These are phyloP conservation scores for Cactoblastis cactorum DNA, from an alignment of 2,888 invertebrate genomes.

Conservation along the genomic window DNA sequence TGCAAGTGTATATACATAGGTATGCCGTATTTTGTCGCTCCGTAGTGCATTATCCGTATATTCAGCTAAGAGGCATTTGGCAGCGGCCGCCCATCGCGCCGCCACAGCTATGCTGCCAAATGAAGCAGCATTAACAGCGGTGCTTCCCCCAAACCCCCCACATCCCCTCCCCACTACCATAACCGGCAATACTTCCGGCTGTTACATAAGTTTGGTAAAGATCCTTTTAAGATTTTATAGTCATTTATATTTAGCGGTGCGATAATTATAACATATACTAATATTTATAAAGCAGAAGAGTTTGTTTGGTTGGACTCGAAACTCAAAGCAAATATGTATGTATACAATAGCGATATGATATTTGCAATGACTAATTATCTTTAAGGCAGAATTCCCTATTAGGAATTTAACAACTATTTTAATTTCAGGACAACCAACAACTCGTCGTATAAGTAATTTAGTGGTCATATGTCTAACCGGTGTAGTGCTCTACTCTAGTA, in stretches of 20 bases:
- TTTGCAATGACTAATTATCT: background rate
- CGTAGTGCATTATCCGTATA: background rate
- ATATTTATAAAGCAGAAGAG: too few species aligned
- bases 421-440: background rate
- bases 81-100: slow-evolving; percentile 19
- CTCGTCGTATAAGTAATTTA: background rate
- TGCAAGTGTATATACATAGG: background rate
- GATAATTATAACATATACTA: background rate
- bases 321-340: too few species aligned
- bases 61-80: slow-evolving; percentile 36
- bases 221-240: background rate
- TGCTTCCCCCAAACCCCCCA: background rate
- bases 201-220: background rate
- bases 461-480: slow-evolving; percentile 1
- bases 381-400: too few species aligned
- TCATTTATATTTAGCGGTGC: background rate
- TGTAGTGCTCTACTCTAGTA: background rate
- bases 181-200: background rate
- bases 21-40: background rate
- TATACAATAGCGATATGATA: background rate
- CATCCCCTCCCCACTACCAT: background rate
- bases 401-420: too few species aligned
- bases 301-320: too few species aligned
- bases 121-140: slow-evolving; percentile 39
- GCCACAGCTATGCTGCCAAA: slow-evolving; percentile 35